Base-by-base conservation (phyloP, 2,113 vertebrate species). In the Aix galericulata region DNA sequence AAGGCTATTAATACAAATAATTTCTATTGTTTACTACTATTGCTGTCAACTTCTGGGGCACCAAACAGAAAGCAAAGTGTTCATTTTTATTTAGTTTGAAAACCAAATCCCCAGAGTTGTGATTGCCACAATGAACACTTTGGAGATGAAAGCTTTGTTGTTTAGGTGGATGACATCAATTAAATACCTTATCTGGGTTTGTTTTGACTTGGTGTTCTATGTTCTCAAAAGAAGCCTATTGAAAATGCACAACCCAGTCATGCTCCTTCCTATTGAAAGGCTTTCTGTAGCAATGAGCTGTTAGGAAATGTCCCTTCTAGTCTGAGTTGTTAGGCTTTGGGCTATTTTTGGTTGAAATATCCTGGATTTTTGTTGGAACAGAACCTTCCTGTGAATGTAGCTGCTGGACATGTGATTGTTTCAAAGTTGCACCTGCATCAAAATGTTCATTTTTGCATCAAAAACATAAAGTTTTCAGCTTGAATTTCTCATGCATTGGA, bases 1-100 rank as follows among this genome's bases (percentile, higher is more conserved):
- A 66, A 72, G 29, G 55, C 40, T 88, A 69, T 60, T 87, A 91
- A 96, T 84, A 82, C 26, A 62, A 86, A 79, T 36, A 75, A 74
- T 87, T 93, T 69, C n/a, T 62, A 50, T 88, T 71, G n/a, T 84
- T 86, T 82, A 2, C 32, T 73, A 62, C 22, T 62, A 14, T 32
- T 69, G 44, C n/a, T 69, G 32, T 79, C 83, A 73, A 25, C 55
- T 87, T 76, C 59, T 74, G 58, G 67, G 55, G 58, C 38, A 31
- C 44, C 44, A 38, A 59, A 63, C 66, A 42, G 66, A 82, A 93
- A 84, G 63, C 15, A 32, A 87, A 75, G 25, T 23, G 6, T 32
- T 91, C 64, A 4, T 72, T 82, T 83, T 85, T 31, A 62, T 75
- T 88, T 86, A 42, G 82, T 93, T 71, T 83, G 72, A 14, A 34